Conservation (phyloP, 2,888 invertebrate genomes). For the Lepetodrilus schrolli region DNA sequence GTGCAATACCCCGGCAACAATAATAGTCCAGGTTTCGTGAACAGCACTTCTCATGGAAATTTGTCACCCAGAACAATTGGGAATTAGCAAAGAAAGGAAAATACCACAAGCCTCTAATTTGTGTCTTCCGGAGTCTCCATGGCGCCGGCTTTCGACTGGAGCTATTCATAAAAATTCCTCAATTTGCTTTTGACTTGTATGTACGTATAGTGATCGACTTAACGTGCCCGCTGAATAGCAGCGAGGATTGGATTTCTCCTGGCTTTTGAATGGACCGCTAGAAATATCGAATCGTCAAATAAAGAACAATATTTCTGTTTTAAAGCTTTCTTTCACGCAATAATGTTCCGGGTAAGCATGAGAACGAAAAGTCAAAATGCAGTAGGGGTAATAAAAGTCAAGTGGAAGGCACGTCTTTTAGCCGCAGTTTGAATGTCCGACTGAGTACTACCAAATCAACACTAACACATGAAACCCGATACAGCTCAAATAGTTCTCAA, state of each 20-base stretch:
- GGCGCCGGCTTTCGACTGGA: slow-evolving; percentile 3
- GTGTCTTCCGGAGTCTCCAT: not conserved
- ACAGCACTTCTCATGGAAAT: slow-evolving; percentile 17
- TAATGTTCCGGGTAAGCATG: slow-evolving; percentile 17
- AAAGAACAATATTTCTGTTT: slow-evolving; percentile 20
- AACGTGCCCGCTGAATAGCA: slow-evolving; percentile 6
- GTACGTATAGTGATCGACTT: not conserved
- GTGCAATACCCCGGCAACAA: not conserved
- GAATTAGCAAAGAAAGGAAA: slow-evolving; percentile 23
- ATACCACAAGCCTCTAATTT: slow-evolving; percentile 25
- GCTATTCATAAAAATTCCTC: slow-evolving; percentile 27
- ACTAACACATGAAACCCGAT: not conserved
- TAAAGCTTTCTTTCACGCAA: slow-evolving; percentile 18
- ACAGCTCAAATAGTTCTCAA: not conserved
- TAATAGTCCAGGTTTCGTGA: not conserved
- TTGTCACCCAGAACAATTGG: slow-evolving; percentile 21
- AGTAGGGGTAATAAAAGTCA: slow-evolving; percentile 11
- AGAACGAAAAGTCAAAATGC: slow-evolving; percentile 20
- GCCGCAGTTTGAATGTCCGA: not conserved
- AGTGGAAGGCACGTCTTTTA: not conserved
- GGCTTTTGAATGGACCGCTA: slow-evolving; percentile 18
- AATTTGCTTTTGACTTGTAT: slow-evolving; percentile 1
- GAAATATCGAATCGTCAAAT: slow-evolving; percentile 26
- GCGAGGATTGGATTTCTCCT: not conserved
- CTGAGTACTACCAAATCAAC: not conserved